A percentile compares a stretch with the other conserved stretches of the same genome.
Conservation (phyloP, 37 sponge, comb jelly and placozoan species). For the Diacarnus erythraeanus region DNA sequence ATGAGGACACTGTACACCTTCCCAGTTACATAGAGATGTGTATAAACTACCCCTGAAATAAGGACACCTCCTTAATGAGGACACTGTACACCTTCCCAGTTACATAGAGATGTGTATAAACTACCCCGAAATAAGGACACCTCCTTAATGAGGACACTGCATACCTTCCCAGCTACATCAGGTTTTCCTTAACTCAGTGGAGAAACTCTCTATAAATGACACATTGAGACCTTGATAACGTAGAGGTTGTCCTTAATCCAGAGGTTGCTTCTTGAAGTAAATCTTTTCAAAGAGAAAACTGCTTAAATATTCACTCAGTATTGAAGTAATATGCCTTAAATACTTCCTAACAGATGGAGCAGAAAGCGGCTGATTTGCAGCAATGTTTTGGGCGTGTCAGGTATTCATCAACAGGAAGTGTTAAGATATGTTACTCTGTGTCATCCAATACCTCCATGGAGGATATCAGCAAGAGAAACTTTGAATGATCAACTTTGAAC, state of each 20-base stretch:
- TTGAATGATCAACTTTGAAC: not conserved
- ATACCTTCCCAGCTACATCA: too few species aligned
- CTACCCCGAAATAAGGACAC: not conserved
- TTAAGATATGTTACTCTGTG: slow-evolving; percentile 47
- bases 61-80: not conserved
- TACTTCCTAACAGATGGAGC: slow-evolving; percentile 36
- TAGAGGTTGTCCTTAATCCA: too few species aligned
- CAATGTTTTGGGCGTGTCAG: slow-evolving; percentile 37
- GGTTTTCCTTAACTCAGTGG: too few species aligned
- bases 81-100: not conserved
- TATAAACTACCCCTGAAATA: not conserved
- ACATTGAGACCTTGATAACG: too few species aligned
- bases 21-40: not conserved
- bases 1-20: not conserved
- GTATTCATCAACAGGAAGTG: slow-evolving; percentile 55
- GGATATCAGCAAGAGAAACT: slow-evolving; percentile 34
- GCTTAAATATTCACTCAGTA: too few species aligned
- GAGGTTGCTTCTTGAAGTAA: too few species aligned
- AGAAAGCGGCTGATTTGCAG: slow-evolving; percentile 24
- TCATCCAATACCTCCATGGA: slow-evolving; percentile 55
- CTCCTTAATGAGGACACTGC: not conserved
- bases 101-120: too few species aligned
- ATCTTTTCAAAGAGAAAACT: too few species aligned
- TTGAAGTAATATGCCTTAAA: too few species aligned
- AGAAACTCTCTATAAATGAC: too few species aligned